Percentiles rank a stretch among this genome's conserved stretches.
Evolutionary conservation across 2,113 vertebrate genomes (phyloP).

Genomic region (Tichodroma muraria): DNA sequence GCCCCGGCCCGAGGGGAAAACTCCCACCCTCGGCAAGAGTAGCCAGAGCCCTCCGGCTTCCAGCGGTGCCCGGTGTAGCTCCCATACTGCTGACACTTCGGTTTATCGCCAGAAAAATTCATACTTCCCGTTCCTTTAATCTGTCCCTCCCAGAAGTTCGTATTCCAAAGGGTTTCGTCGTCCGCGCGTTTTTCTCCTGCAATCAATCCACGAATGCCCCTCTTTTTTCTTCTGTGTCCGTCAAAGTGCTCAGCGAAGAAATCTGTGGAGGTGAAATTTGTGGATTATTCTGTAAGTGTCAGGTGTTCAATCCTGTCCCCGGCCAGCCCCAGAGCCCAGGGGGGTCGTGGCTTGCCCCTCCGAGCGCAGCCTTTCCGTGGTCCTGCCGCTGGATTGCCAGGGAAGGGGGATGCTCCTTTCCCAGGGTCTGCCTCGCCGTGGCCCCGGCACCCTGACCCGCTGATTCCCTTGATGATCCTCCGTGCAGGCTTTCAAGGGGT

Average conservation of each 20-base stretch:
- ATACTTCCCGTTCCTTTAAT: background rate
- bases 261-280: background rate
- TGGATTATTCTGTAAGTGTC: background rate
- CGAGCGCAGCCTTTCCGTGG: background rate
- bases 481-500: background rate
- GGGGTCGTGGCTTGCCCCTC: fast-evolving
- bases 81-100: fast-evolving
- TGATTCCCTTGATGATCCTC: too few relatives aligned
- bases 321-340: fast-evolving
- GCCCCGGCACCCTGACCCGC: background rate
- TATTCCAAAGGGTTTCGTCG: background rate
- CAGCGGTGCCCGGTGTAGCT: background rate
- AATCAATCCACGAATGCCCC: fast-evolving
- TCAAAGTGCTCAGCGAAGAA: background rate
- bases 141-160: background rate
- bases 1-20: background rate
- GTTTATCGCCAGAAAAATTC: background rate
- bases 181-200: fast-evolving
- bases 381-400: background rate
- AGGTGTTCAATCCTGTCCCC: too few relatives aligned
- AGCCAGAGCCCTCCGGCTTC: background rate
- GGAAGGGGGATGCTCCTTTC: background rate
- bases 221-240: fast-evolving
- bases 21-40: too few relatives aligned
- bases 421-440: too few relatives aligned